Evolutionary conservation across 2,113 vertebrate species (phyloP), one percentile per base, ranked within the genome.

Genomic region (Ceuthmochares aereus): DNA sequence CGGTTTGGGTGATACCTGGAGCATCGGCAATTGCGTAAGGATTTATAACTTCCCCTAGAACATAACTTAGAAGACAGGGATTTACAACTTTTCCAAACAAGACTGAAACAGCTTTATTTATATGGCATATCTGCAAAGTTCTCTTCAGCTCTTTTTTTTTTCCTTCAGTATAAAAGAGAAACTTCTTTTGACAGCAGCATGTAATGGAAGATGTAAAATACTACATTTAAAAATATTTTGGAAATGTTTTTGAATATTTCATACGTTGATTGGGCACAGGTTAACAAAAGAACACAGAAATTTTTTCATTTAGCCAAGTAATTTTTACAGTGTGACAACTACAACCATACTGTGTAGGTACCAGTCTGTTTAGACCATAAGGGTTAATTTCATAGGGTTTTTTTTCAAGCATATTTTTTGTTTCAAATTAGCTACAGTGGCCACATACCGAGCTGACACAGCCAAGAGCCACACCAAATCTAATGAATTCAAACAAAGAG

Each of bases 381-480:
- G 94, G 90, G 80, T 96, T 97, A 95, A 97, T 92, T 94, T 87
- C 49, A 42, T 4, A 62, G 19, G 26, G 60, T 14, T 55, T 89
- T 84, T 84, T 75, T 16, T 16, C 10, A 6, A 95, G 95, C 76
- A 96, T 81, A 78, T 79, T 91, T 79, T 89, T 92, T 94, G 64
- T 77, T 96, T 97, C 95, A 75, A 90, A 93, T 66, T 92, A 95
- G 94, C 90, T 97, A 63, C 87, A 95, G 94, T 84, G 96, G 96
- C 96, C 97, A 98, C 97, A 97, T 97, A 93, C 83, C 90, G 93
- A 55, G 51, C 73, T 95, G 95, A 95, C 96, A 97, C 72, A 97
- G 96, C 94, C 96, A 97, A 96, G 90, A 98, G 95, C 91, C 91
- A 95, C 55, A 84, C 80, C 94, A 97, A 96, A 97, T 94, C 92